Percentiles rank a stretch among this genome's conserved stretches.
phyloP scores from a whole-genome alignment of 2,797 vertebrate genomes.

The Cryptoblepharus egeriae region DNA sequence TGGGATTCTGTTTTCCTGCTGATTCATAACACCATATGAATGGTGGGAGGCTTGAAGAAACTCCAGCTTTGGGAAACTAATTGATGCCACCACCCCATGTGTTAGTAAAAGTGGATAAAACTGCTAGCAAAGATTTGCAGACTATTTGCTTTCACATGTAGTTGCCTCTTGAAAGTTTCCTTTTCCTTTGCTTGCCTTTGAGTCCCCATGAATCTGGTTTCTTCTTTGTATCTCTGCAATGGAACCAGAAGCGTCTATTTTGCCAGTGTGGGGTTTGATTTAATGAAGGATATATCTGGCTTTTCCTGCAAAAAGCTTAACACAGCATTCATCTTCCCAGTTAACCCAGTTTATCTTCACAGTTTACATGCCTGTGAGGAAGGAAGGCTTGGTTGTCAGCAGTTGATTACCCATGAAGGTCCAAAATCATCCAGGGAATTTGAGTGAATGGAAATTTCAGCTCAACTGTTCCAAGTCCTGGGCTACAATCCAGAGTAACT shows the following conservation, averaged over 20 bases:
- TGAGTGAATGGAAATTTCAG: too few species aligned
- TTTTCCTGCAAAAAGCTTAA: too few species aligned
- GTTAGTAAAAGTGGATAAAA: background rate
- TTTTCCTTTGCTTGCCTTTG: background rate
- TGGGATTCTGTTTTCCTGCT: background rate
- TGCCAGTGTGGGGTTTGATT: too few species aligned
- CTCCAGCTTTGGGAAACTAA: constrained; percentile 3
- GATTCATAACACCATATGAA: background rate
- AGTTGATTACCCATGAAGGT: too few species aligned
- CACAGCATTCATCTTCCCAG: too few species aligned
- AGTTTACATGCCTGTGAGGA: too few species aligned
- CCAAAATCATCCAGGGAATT: too few species aligned
- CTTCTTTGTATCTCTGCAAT: background rate
- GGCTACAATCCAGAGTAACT: too few species aligned
- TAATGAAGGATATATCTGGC: too few species aligned
- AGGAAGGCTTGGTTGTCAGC: too few species aligned
- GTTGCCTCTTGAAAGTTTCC: background rate
- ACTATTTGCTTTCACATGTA: background rate
- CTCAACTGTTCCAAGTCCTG: too few species aligned
- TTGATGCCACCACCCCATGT: background rate
- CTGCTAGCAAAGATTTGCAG: background rate
- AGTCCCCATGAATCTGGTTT: background rate
- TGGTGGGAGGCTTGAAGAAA: constrained; percentile 8
- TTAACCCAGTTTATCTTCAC: too few species aligned
- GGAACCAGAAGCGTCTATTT: background rate